A percentile compares a stretch with the other conserved stretches of the same genome.
phyloP scores from a whole-genome alignment of 2,113 vertebrate species.

The Semnornis frantzii region DNA sequence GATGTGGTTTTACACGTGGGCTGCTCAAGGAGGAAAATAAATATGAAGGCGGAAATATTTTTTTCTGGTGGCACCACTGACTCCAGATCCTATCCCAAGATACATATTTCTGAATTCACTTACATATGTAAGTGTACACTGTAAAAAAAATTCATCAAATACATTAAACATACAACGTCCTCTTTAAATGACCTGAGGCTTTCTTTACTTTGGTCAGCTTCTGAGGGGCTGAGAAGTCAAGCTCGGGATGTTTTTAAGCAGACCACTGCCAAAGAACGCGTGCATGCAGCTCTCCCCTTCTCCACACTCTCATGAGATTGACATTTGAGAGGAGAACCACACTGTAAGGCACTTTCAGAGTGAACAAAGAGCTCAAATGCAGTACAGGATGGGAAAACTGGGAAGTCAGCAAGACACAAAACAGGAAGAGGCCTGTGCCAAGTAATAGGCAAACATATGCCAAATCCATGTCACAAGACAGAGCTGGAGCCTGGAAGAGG shows the following conservation, averaged over 20 bases:
- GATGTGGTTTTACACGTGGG: not conserved
- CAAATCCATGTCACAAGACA: not conserved
- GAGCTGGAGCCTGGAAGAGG: not conserved
- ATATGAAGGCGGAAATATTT: not conserved
- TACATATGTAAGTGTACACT: not conserved
- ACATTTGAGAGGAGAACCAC: not conserved
- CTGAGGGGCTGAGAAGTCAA: not conserved
- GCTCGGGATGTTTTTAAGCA: not conserved
- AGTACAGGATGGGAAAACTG: not conserved
- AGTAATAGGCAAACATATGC: not conserved
- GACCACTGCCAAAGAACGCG: not conserved
- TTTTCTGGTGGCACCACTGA: not conserved
- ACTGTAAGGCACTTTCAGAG: not conserved
- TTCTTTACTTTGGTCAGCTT: not conserved
- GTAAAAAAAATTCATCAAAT: not conserved
- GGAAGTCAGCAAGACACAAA: not conserved
- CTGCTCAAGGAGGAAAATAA: not conserved
- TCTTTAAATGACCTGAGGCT: not conserved
- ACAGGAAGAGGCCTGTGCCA: conserved; percentile 25
- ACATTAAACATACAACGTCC: not conserved
- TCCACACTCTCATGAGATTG: not conserved
- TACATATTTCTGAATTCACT: not conserved
- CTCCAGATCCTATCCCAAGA: not conserved
- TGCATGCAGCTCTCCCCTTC: not conserved
- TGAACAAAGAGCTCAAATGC: not conserved